Evolutionary conservation across 92 coral and sea anemone species (phyloP), one percentile per base, ranked within the genome.

Genomic region (Siderastrea siderea): DNA sequence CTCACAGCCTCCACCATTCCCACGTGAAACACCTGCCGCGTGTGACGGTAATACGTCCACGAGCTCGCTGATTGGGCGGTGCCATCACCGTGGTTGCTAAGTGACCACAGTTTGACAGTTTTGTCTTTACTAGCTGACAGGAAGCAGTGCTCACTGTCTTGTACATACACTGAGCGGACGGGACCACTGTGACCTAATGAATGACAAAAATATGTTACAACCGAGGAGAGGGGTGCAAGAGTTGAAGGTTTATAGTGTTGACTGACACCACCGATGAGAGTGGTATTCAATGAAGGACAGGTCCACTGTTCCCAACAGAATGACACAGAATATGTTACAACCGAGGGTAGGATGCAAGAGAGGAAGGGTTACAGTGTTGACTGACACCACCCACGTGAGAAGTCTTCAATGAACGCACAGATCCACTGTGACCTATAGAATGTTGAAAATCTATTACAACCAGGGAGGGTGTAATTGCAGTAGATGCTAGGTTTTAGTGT

Each of bases 41-140:
- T 75, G 85, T 97, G 99, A n/a, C 87, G 90, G 73, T 95, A 92
- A 74, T 96, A 91, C 4, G 99, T 97, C 96, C 97, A 97, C 60
- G 99, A 97, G 91, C 99, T 90, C 74, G 99, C 99, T 58, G 99
- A 97, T 81, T 97, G 99, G 90, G 98, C 99, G 52, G 96, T 95
- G 51, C 99, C 99, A 67, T 93, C 99, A 87, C 99, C 99, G 86
- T 97, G 99, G 95, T 97, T 97, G 88, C 97, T 97, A 9, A 97
- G 99, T 7, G 95, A 94, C 99, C 99, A 97, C 66, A 97, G 86
- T 69, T 97, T 97, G 86, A 97, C 99, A 70, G 99, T 97, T 84
- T 94, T 97, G 87, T 97, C 99, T 69, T 91, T 93, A 55, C 99
- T 97, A 44, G 98, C 98, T 6, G 99, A 97, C 78, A 97, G 86